A percentile compares a stretch with the other conserved stretches of the same genome.
phyloP scores from a whole-genome alignment of 2,113 vertebrate genomes.

The Calyptommatus sinebrachiatus region DNA sequence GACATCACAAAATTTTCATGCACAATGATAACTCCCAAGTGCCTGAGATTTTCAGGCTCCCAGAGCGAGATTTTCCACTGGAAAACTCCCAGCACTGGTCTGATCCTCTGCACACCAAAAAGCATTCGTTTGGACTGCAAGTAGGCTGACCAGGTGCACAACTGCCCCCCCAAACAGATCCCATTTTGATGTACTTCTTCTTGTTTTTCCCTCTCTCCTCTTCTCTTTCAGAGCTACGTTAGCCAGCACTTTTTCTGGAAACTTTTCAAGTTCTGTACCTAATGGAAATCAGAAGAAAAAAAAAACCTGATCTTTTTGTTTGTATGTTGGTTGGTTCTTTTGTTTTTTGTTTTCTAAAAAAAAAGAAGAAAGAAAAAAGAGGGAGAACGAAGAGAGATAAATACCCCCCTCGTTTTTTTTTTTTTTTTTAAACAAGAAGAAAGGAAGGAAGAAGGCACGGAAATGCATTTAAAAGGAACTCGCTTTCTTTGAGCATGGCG shows the following conservation, averaged over 20 bases:
- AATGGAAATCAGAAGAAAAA: conserved; percentile 60
- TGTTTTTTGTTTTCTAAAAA: conserved; percentile 1
- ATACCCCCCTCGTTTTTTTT: neutral
- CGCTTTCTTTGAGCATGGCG: conserved; percentile 40
- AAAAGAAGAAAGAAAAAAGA: neutral
- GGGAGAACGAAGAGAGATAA: neutral
- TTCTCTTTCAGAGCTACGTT: conserved; percentile 66
- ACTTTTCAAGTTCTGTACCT: conserved; percentile 71
- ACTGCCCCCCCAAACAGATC: neutral
- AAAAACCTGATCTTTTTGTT: conserved; percentile 47
- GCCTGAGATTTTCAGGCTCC: too few species aligned
- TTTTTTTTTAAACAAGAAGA: neutral
- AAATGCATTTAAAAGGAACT: conserved; percentile 36
- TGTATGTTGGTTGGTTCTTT: conserved; percentile 37
- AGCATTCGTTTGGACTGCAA: neutral
- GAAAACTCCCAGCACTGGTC: too few species aligned
- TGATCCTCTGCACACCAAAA: too few species aligned
- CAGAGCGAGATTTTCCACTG: too few species aligned
- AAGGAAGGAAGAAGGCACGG: neutral
- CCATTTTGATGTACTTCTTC: conserved; percentile 16
- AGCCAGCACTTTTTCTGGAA: conserved; percentile 72
- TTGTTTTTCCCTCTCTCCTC: conserved; percentile 43
- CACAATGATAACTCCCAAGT: too few species aligned
- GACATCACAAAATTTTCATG: too few species aligned
- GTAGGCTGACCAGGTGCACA: too few species aligned